Evolutionary conservation across 2,888 invertebrate genomes (phyloP).

Genomic region (Marronus borbonicus): DNA sequence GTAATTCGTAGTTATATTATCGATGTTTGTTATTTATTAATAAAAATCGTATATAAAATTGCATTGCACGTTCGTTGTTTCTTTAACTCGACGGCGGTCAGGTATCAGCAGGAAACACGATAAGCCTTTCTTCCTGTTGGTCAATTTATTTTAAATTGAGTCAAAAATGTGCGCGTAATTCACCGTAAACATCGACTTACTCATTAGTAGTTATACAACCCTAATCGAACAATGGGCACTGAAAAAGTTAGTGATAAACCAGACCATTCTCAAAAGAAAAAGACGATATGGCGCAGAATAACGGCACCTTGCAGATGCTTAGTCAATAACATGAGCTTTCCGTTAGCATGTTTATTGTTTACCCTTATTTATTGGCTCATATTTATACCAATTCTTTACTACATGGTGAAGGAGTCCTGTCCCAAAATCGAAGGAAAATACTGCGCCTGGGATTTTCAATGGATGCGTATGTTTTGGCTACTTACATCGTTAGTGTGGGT

Average conservation of each 20-base stretch:
- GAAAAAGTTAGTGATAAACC: neutral
- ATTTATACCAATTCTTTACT: conserved; percentile 41
- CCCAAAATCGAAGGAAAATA: neutral
- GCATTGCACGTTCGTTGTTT: neutral
- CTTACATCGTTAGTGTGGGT: conserved; percentile 40
- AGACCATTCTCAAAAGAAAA: conserved; percentile 11
- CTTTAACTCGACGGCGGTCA: conserved; percentile 9
- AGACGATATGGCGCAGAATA: conserved; percentile 8
- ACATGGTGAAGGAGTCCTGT: conserved; percentile 2
- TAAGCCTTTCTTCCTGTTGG: conserved; percentile 40
- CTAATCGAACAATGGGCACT: conserved; percentile 24
- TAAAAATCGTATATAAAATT: conserved; percentile 19
- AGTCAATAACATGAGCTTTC: conserved; percentile 18
- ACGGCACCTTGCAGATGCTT: conserved; percentile 43
- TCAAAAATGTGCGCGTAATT: conserved; percentile 10
- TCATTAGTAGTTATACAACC: neutral
- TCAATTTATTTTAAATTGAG: conserved; percentile 38
- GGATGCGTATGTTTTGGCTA: conserved; percentile 50
- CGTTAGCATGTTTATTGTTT: conserved; percentile 45
- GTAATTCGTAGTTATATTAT: too few species aligned
- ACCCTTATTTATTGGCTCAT: conserved; percentile 51
- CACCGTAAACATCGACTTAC: conserved; percentile 8
- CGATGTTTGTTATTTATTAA: neutral
- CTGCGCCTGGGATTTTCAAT: conserved; percentile 9
- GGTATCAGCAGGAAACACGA: conserved; percentile 43